Base-by-base conservation (phyloP, 2,797 vertebrate genomes). In the Poeciliopsis turneri region DNA sequence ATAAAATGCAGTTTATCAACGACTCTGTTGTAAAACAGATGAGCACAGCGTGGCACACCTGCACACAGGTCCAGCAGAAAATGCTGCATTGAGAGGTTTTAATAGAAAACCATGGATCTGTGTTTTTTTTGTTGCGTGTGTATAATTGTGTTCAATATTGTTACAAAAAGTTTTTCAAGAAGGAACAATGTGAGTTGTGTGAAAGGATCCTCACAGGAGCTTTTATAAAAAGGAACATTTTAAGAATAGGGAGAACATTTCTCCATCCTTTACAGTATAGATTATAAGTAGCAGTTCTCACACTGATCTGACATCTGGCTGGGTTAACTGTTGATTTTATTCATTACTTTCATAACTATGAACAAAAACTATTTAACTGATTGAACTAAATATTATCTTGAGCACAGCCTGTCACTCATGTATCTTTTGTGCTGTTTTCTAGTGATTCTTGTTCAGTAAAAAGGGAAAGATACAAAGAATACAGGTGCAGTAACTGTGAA, bases 61-160 rank as follows among this genome's bases (percentile, higher is more conserved):
- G 20, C 61, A 66, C 61, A 66, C 61, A 66, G 61, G 30, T 30
- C 64, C 33, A 66, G 16, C 36, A 64, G 64, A 66, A 41, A 66
- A 33, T 33, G 59, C 59, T 64, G 30, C 30, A 64, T 36, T 64
- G 59, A 18, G 16, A 64, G 15, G 15, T 33, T 64, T 36, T 33
- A 18, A 18, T 33, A 36, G 30, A 28, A 64, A 18, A 18, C 16
- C 15, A 36, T 0, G 0, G 18, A 64, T 64, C 6, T 9, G 0
- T 59, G 6, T 30, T 10, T 66, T 66, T 36, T 4, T 64, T 25
- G 9, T 25, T 66, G 39, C 9, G 25, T 23, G 20, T 13, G 41
- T 6, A 7, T 3, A 25, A 41, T 7, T 12, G 23, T 69, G 20
- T 25, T 36, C 61, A 8, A 18, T 18, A 5, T 69, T 69, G 20